These are phyloP conservation scores for Epirrhoe tristata DNA, from an alignment of 2,888 invertebrate genomes.

Conservation along the genomic window DNA sequence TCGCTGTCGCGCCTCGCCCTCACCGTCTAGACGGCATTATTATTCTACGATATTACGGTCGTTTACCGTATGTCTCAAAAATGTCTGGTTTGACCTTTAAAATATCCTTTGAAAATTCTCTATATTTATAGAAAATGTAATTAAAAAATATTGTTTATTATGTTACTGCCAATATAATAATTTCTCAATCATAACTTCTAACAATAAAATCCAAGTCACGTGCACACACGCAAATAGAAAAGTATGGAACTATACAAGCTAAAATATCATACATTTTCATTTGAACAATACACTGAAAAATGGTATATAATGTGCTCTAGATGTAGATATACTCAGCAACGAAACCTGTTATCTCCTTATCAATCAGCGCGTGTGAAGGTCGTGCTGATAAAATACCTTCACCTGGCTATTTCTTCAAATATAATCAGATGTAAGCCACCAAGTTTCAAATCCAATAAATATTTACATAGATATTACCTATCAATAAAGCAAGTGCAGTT, in stretches of 20 bases:
- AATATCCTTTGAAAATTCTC: neutral
- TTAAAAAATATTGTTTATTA: neutral
- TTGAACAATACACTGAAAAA: slow-evolving; percentile 7
- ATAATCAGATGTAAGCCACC: slow-evolving; percentile 4
- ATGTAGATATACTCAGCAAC: slow-evolving; percentile 37
- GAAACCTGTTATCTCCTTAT: slow-evolving; percentile 77
- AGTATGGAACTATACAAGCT: neutral
- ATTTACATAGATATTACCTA: neutral
- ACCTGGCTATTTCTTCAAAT: slow-evolving; percentile 40
- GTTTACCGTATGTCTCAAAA: slow-evolving; percentile 36
- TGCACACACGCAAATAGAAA: neutral
- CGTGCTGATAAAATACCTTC: slow-evolving; percentile 67
- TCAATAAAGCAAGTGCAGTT: too few relatives aligned
- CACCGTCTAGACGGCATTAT: slow-evolving; percentile 46
- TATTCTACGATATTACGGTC: slow-evolving; percentile 33
- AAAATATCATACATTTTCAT: slow-evolving; percentile 1
- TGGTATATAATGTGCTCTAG: neutral
- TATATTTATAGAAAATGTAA: neutral
- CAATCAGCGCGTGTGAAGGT: slow-evolving; percentile 83
- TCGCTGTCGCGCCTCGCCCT: slow-evolving; percentile 43
- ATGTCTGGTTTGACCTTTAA: neutral
- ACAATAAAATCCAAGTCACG: neutral
- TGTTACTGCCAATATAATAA: neutral
- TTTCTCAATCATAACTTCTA: neutral
- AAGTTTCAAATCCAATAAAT: neutral